Percentiles rank a stretch among this genome's conserved stretches.
Evolutionary conservation across 2,113 vertebrate species (phyloP).

Genomic region (Siniperca knerii): DNA sequence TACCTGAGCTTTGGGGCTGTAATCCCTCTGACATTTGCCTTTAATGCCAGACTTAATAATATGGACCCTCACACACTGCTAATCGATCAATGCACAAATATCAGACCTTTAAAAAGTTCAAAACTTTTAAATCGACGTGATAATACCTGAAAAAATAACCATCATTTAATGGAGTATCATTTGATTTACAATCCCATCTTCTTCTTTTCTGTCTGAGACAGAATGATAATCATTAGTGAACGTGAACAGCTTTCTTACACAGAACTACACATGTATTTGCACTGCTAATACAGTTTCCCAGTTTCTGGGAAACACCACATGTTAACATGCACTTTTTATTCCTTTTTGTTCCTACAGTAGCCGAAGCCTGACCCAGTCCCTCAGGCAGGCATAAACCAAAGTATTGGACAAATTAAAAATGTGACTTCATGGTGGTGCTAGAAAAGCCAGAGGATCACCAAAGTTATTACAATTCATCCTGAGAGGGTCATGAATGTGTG

Average conservation of each 20-base stretch:
- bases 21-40: conserved; percentile 68
- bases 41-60: conserved; percentile 58
- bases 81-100: conserved; percentile 50
- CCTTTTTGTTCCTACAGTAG: too few relatives aligned
- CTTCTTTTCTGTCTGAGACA: neutral
- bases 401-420: too few relatives aligned
- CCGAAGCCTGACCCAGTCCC: too few relatives aligned
- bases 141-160: conserved; percentile 34
- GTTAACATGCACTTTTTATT: too few relatives aligned
- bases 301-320: too few relatives aligned
- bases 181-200: neutral
- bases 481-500: too few relatives aligned
- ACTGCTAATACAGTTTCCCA: neutral
- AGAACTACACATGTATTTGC: neutral
- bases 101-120: conserved; percentile 48
- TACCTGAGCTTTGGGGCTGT: conserved; percentile 24
- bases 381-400: too few relatives aligned
- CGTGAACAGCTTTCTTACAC: neutral
- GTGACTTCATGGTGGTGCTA: too few relatives aligned
- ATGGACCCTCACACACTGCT: neutral
- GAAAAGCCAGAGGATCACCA: too few relatives aligned
- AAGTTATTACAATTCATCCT: too few relatives aligned
- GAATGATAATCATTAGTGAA: too few relatives aligned
- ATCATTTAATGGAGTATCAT: neutral
- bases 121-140: neutral